Evolutionary conservation across 64 coral and sea anemone genomes (phyloP), one percentile per base, ranked within the genome.

Genomic region (Montipora efflorescens): DNA sequence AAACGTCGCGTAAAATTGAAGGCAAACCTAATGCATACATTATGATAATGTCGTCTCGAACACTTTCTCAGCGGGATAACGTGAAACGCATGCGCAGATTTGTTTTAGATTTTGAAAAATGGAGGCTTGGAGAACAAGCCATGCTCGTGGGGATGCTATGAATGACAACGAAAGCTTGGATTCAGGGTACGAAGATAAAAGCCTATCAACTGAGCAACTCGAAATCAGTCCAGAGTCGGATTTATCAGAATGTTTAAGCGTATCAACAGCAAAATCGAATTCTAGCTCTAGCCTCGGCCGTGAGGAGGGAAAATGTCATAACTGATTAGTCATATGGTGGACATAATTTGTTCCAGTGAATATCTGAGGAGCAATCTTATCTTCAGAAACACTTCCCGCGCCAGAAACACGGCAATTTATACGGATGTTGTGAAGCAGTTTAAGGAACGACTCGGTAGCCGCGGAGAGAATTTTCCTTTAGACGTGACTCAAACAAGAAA

Each of bases 341-440:
- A 87, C 83, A 87, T 87, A 87, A 87, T 87, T 87, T 87, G 83
- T 70, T 87, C 83, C 83, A 87, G 83, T 87, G 83, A 87, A 47
- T 87, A 87, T 70, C 62, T 87, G 5, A 87, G 83, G 59, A 87
- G 45, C 45, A 87, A 87, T 70, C 62, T 87, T 87, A 87, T 87
- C 59, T 87, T 87, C 81, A 84, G 81, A 67, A 84, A 84, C 81
- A 61, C 81, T 84, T 66, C 81, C 58, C 52, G 81, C 64, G 81
- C 81, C 59, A 87, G 83, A 87, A 87, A 87, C 83, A 87, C 83
- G 83, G 83, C 83, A 87, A 70, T 87, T 69, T 87, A 84, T 84
- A 84, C 52, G 50, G 59, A 87, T 87, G 83, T 87, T 69, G 83
- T 87, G 83, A 87, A 87, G 83, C 83, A 87, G 83, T 61, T 87